Evolutionary conservation across 2,888 invertebrate species (phyloP), one percentile per base, ranked within the genome.

Genomic region (Pilophorus perplexus): DNA sequence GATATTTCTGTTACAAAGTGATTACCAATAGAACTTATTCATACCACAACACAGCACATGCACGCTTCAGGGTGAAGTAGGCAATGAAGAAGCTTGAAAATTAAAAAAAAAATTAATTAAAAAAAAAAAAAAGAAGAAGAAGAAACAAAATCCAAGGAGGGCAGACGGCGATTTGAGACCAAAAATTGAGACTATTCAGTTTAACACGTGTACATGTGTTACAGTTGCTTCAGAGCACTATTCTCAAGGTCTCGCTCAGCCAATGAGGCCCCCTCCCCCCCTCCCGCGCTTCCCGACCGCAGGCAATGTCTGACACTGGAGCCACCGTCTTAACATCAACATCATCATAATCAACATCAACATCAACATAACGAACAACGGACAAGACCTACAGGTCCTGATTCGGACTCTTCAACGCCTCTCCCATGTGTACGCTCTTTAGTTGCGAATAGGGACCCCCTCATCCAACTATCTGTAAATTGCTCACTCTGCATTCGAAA

Each of bases 181-280:
- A 54, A n/a, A n/a, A n/a, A n/a, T n/a, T 22, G 25, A 27, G 27
- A 42, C 14, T 8, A 40, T 59, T 16, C 44, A 12, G n/a, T 33
- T 48, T 68, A 65, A 67, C 67, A 23, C 42, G 44, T 57, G 55
- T 33, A 25, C 40, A 22, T 69, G 54, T 70, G 79, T 79, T 80
- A 76, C 80, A 86, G 83, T 88, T 86, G 90, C 90, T 79, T 91
- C 90, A 79, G 91, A 91, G 81, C 89, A 86, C 81, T 90, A 89
- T 82, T 90, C 90, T 81, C 84, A 81, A 78, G 84, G 83, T 77
- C 88, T 86, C 78, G 84, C 84, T 84, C 81, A 83, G 79, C 84
- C 82, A 79, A 82, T 82, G 76, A 84, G 88, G 78, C 87, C 88
- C 78, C 89, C 89, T 78, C 90, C 90, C 73, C 88, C 89, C 77